Conservation (phyloP, 2,113 vertebrate genomes). For the Nettapus auritus region DNA sequence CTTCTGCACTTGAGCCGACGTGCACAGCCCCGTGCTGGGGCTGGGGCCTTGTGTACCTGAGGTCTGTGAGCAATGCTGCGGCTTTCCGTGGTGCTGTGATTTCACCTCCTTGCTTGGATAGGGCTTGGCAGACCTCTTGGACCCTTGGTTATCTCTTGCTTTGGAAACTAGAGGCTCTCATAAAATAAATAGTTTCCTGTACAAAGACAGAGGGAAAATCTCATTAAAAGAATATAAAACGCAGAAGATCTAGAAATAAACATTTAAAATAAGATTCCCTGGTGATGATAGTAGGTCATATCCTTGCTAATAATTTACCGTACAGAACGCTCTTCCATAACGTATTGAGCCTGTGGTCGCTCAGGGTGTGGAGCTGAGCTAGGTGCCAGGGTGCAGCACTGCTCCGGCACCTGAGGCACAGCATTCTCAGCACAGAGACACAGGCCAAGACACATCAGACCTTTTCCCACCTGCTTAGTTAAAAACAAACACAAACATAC, state of each 20-base stretch:
- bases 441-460: neutral
- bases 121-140: neutral
- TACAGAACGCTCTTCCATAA: neutral
- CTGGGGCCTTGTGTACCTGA: neutral
- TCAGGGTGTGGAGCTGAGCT: too few species aligned
- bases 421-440: neutral
- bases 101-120: neutral
- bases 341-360: rapidly evolving
- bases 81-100: rapidly evolving
- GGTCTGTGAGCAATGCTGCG: rapidly evolving
- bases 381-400: neutral
- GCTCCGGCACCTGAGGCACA: neutral
- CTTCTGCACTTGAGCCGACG: rapidly evolving
- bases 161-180: neutral
- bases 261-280: neutral
- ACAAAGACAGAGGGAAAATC: neutral
- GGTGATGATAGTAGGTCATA: neutral
- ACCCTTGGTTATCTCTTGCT: neutral
- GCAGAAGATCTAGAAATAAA: neutral
- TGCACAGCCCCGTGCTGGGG: neutral
- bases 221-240: neutral
- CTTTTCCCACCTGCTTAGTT: neutral
- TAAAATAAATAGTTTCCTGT: neutral
- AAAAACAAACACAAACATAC: neutral
- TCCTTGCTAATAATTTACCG: neutral